Evolutionary conservation across 2,888 invertebrate genomes (phyloP).

Genomic region (Thelaira solivaga): DNA sequence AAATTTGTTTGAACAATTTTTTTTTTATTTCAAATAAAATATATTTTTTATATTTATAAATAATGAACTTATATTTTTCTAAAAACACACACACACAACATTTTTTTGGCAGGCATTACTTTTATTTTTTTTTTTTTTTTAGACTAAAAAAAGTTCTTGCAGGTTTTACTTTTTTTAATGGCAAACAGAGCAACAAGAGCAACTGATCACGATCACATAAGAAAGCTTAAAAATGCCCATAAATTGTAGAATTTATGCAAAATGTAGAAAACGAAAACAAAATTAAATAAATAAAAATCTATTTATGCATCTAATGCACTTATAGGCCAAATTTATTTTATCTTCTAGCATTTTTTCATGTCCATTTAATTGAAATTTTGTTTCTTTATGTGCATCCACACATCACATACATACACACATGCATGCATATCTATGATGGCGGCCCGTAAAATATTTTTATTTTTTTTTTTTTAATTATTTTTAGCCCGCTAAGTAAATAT

Average conservation of each 20-base stretch:
- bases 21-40: too few species aligned
- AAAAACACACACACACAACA: neutral
- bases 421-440: neutral
- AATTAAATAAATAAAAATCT: slow-evolving; percentile 21
- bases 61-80: too few species aligned
- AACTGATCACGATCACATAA: slow-evolving; percentile 24
- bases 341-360: neutral
- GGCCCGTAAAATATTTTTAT: neutral
- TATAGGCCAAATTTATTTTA: slow-evolving; percentile 46
- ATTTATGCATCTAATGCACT: slow-evolving; percentile 55
- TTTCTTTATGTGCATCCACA: neutral
- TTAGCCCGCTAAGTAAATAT: neutral
- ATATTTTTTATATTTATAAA: too few species aligned
- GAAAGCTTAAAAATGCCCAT: slow-evolving; percentile 32
- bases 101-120: slow-evolving; percentile 36
- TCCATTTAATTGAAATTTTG: slow-evolving; percentile 6
- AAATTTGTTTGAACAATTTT: too few species aligned
- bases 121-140: neutral
- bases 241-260: slow-evolving; percentile 44
- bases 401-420: too few species aligned
- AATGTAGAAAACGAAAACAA: neutral
- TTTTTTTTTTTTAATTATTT: neutral
- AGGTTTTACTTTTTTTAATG: slow-evolving; percentile 20
- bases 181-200: neutral
- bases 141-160: slow-evolving; percentile 39